Base-by-base conservation (phyloP, 2,888 invertebrate species). In the Poecilus cupreus region DNA sequence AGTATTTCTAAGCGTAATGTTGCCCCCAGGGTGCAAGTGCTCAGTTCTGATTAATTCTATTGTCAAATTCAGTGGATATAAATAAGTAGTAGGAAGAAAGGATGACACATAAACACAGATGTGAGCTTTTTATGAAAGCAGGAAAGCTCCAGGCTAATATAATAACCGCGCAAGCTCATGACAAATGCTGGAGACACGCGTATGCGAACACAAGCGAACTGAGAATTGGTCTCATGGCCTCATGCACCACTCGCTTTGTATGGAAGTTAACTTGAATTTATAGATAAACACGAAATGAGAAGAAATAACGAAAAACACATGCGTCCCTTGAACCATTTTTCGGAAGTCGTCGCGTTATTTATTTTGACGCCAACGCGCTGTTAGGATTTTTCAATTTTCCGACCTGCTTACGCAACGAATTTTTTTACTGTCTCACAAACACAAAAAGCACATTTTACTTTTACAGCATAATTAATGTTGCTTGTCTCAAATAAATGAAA, bases 211-310 rank as follows among this genome's bases (percentile, higher is more conserved):
- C 6, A 32, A 32, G 32, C 1, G 32, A 32, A 32, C 32, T 32
- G 11, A 43, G 43, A 43, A 43, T n/a, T 43, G 11, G 43, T 43
- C 13, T 11, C 43, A 43, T 43, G 43, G 43, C 10, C 43, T 43
- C 43, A 43, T 43, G 43, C 43, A 43, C 43, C 43, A 43, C 11
- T n/a, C 11, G 43, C 43, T 43, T 3, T 43, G 43, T 43, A 26
- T 60, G 26, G n/a, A 60, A 60, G 24, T 24, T 60, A 60, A 60
- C 60, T n/a, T 24, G 60, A 60, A 60, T 60, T 60, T 60, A 60
- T 60, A 60, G 60, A 60, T 60, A 60, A 60, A 60, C 60, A 24
- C n/a, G 24, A 60, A 26, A 11, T 24, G 24, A 26, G 60, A 60
- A 60, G 22, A 26, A 13, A 60, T 60, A 13, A 22, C 24, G 24